Conservation (phyloP, 2,888 invertebrate species). For the Auanema sp. region DNA sequence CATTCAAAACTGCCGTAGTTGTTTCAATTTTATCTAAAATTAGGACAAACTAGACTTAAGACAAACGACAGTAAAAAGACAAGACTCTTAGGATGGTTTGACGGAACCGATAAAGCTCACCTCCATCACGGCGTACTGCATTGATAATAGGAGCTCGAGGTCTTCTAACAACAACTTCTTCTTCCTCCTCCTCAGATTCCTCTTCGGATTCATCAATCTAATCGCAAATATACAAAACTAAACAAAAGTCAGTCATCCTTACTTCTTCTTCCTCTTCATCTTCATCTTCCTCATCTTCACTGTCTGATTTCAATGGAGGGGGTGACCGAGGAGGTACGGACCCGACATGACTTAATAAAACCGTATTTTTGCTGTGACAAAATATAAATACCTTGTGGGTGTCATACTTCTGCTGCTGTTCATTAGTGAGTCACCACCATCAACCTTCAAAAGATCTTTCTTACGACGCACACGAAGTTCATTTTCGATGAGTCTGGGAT, state of each 20-base stretch:
- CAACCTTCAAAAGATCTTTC: slow-evolving; percentile 6
- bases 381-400: slow-evolving; percentile 12
- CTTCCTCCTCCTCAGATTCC: slow-evolving; percentile 34
- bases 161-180: slow-evolving; percentile 25
- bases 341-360: slow-evolving; percentile 38
- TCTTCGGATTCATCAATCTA: slow-evolving; percentile 14
- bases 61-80: neutral
- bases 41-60: neutral
- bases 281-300: slow-evolving; percentile 51
- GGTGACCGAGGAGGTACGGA: slow-evolving; percentile 53
- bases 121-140: slow-evolving; percentile 37
- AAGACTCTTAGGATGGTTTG: neutral
- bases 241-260: neutral
- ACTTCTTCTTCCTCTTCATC: slow-evolving; percentile 46
- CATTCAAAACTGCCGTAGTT: neutral
- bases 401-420: slow-evolving; percentile 7
- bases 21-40: slow-evolving; percentile 18
- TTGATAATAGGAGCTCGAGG: slow-evolving; percentile 31
- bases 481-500: slow-evolving; percentile 25
- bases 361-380: slow-evolving; percentile 3
- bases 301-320: slow-evolving; percentile 44
- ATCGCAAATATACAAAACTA: neutral
- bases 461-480: slow-evolving; percentile 23
- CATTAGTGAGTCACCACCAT: neutral
- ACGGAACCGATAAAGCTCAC: slow-evolving; percentile 14